Percentiles rank a stretch among this genome's conserved stretches.
phyloP scores from a whole-genome alignment of 2,797 vertebrate genomes.

The Heteromormyrus szaboi region DNA sequence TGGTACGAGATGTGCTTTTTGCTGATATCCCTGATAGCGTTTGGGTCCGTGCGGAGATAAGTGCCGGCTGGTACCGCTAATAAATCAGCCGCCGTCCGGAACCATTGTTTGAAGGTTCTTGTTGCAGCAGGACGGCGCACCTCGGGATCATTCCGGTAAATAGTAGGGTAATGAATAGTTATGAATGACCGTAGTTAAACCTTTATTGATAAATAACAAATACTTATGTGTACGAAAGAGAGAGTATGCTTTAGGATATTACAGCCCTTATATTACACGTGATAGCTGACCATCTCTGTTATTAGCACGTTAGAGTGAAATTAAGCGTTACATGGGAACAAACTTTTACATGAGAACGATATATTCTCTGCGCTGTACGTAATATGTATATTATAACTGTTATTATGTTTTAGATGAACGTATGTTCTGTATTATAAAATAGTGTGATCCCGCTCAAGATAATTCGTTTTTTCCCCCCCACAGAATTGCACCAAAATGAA shows the following conservation, averaged over 20 bases:
- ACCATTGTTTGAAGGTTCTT: background rate
- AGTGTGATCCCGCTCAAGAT: background rate
- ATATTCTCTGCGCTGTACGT: background rate
- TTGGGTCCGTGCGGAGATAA: background rate
- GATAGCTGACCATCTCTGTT: background rate
- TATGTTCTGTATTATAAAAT: background rate
- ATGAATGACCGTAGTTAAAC: background rate
- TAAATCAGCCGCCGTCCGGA: background rate
- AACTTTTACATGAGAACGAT: background rate
- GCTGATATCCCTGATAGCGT: background rate
- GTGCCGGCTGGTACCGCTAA: background rate
- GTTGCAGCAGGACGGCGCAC: conserved; percentile 14
- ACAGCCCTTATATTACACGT: background rate
- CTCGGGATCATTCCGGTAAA: background rate
- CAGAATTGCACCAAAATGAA: conserved; percentile 38
- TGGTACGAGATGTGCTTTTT: background rate
- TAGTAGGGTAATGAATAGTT: background rate
- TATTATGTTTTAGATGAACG: background rate
- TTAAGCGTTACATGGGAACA: background rate
- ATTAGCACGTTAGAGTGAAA: background rate
- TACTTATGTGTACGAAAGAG: background rate
- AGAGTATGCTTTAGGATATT: background rate
- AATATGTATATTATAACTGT: background rate
- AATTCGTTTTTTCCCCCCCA: background rate
- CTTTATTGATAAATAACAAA: background rate